Percentiles rank a stretch among this genome's conserved stretches.
Evolutionary conservation across 2,113 vertebrate species (phyloP).

Genomic region (Anguilla rostrata): DNA sequence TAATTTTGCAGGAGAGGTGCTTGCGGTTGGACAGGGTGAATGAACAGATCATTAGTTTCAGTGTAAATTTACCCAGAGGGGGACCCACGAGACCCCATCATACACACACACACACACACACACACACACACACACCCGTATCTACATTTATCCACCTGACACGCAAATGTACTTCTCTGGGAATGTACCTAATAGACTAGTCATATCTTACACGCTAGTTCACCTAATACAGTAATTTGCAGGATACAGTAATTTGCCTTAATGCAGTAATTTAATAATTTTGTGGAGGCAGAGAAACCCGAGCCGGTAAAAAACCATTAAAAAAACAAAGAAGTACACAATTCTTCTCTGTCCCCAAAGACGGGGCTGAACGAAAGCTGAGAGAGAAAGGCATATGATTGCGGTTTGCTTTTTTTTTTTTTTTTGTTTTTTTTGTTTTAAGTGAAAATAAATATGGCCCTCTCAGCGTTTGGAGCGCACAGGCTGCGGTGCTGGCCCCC

Average conservation of each 20-base stretch:
- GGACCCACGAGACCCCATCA: neutral
- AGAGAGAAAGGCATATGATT: neutral
- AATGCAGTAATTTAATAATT: neutral
- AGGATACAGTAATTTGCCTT: neutral
- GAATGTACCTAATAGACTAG: too few relatives aligned
- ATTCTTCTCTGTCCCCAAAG: neutral
- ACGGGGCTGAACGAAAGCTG: neutral
- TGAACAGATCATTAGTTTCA: neutral
- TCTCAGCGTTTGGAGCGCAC: too few relatives aligned
- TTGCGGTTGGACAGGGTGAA: neutral
- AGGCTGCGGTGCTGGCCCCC: too few relatives aligned
- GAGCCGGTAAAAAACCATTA: neutral
- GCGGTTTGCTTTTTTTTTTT: too few relatives aligned
- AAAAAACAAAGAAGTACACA: neutral
- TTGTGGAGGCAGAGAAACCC: neutral
- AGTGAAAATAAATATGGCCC: too few relatives aligned
- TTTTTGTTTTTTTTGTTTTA: too few relatives aligned
- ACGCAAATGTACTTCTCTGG: too few relatives aligned
- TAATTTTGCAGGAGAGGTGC: neutral
- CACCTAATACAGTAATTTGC: neutral
- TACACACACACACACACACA: neutral
- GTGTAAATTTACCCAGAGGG: neutral
- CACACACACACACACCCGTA: too few relatives aligned
- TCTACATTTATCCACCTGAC: too few relatives aligned
- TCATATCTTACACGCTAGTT: too few relatives aligned